Conservation (phyloP, 2,888 invertebrate species). For the Amorpha juglandis region DNA sequence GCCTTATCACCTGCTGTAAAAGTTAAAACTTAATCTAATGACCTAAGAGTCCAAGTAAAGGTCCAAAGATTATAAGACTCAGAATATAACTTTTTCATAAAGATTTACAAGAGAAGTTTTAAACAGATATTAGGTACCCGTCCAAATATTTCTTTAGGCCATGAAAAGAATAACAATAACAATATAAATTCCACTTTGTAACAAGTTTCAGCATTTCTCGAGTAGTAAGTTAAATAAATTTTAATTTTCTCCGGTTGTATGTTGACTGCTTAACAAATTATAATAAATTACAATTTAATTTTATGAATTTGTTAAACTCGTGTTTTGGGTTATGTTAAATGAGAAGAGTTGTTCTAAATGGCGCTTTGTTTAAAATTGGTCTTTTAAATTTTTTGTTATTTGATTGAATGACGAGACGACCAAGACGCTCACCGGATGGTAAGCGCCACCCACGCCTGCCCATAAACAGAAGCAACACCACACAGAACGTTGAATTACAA, state of each 20-base stretch:
- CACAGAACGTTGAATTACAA: too few relatives aligned
- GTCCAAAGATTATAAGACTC: background rate
- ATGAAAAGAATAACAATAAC: slow-evolving; percentile 27
- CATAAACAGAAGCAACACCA: too few relatives aligned
- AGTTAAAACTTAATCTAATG: background rate
- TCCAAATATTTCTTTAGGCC: slow-evolving; percentile 31
- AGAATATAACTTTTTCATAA: slow-evolving; percentile 37
- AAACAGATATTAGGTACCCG: slow-evolving; percentile 34
- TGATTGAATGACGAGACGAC: too few relatives aligned
- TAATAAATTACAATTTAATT: background rate
- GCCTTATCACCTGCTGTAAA: too few relatives aligned
- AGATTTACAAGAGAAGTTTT: slow-evolving; percentile 38
- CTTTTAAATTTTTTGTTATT: too few relatives aligned
- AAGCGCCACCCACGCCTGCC: too few relatives aligned
- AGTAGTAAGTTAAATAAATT: slow-evolving; percentile 20
- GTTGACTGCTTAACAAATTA: background rate
- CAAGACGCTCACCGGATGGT: too few relatives aligned
- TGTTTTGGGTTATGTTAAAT: background rate
- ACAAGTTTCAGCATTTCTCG: slow-evolving; percentile 19
- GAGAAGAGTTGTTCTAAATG: too few relatives aligned
- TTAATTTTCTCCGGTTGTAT: background rate
- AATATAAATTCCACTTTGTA: slow-evolving; percentile 22
- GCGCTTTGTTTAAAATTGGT: too few relatives aligned
- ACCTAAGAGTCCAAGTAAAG: background rate
- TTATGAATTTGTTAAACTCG: background rate